Conservation (phyloP, 2,113 vertebrate species). For the Antidorcas marsupialis region DNA sequence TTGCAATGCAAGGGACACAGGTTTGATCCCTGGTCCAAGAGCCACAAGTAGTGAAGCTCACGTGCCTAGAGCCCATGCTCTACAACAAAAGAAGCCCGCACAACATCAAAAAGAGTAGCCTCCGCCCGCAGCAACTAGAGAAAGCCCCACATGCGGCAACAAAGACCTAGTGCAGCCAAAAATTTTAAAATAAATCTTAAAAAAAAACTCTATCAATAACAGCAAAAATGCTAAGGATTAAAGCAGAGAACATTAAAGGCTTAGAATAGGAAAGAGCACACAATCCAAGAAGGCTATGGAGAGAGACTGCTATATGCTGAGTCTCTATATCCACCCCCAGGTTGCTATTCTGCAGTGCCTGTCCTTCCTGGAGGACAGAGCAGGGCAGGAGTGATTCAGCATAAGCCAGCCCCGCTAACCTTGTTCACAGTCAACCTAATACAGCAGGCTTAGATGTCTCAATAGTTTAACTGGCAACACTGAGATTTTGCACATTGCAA, state of each 20-base stretch:
- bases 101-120: neutral
- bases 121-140: accelerated
- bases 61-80: neutral
- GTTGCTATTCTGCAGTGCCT: neutral
- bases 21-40: neutral
- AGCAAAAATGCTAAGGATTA: neutral
- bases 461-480: neutral
- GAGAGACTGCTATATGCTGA: neutral
- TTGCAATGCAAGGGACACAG: neutral
- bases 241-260: slow-evolving; percentile 1
- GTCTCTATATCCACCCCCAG: neutral
- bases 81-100: neutral
- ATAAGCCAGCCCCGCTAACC: slow-evolving; percentile 16
- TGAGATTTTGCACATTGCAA: neutral
- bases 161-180: neutral
- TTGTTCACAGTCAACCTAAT: slow-evolving; percentile 46
- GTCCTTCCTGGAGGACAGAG: slow-evolving; percentile 57
- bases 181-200: neutral
- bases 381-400: slow-evolving; percentile 61
- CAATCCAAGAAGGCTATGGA: neutral
- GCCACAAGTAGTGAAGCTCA: neutral
- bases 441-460: slow-evolving; percentile 51
- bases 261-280: neutral
- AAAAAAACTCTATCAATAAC: neutral
- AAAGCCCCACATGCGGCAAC: neutral